A percentile compares a stretch with the other conserved stretches of the same genome.
These are phyloP conservation scores for Ophonus ardosiacus DNA, from an alignment of 2,888 invertebrate genomes.

Conservation along the genomic window DNA sequence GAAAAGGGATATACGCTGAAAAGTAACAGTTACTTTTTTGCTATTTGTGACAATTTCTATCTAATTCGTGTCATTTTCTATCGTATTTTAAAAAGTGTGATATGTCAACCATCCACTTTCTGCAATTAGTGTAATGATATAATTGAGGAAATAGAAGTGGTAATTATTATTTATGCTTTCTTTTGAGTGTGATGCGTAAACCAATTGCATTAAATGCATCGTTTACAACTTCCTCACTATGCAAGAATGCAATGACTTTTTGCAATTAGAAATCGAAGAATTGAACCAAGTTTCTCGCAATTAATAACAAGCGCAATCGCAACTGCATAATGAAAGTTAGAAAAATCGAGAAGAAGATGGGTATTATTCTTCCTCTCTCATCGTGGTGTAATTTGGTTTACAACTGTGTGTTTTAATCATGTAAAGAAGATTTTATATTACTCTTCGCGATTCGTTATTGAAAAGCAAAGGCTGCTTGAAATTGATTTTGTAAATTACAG, in stretches of 20 bases:
- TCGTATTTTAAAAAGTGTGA: not conserved
- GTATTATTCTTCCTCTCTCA: too few species aligned
- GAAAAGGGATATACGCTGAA: too few species aligned
- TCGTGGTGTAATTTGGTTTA: too few species aligned
- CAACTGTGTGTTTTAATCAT: too few species aligned
- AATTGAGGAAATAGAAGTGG: not conserved
- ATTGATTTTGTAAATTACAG: too few species aligned
- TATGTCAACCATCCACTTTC: not conserved
- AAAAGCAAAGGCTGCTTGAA: too few species aligned
- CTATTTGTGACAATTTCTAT: too few species aligned
- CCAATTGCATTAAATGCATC: constrained; percentile 14
- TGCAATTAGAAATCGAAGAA: constrained; percentile 37
- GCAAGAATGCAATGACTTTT: constrained; percentile 27
- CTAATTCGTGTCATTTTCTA: not conserved
- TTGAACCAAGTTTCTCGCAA: not conserved
- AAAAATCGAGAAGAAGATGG: not conserved
- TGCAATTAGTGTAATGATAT: constrained; percentile 20
- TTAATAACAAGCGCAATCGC: not conserved
- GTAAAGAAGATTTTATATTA: too few species aligned
- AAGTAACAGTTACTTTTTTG: too few species aligned
- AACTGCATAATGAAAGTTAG: not conserved
- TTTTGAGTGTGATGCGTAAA: constrained; percentile 10
- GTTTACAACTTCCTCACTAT: constrained; percentile 24
- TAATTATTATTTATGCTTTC: not conserved
- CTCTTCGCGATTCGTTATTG: too few species aligned